Base-by-base conservation (phyloP, 2,113 vertebrate genomes). In the Melierax canorus region DNA sequence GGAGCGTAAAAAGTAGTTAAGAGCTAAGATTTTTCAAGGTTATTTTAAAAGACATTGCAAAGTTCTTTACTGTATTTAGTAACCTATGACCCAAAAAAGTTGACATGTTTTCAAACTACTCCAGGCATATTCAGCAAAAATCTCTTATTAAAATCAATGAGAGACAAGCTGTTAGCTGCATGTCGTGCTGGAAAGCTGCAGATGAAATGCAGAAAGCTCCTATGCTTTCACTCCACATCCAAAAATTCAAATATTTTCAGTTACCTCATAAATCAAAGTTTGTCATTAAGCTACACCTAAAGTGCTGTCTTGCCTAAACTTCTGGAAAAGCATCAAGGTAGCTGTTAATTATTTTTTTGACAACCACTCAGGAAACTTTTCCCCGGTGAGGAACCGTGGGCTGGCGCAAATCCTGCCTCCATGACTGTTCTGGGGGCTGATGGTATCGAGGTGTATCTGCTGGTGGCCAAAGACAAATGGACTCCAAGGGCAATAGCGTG, bases 191-290 rank as follows among this genome's bases (percentile, higher is more conserved):
- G 62, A 95, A 80, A 81, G 72, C 66, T 67, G 82, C 58, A 64
- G 67, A 64, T 69, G 55, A 88, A 90, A 79, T 38, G 38, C 46
- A 94, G 29, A 85, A 73, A 73, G 41, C 76, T 95, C 75, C 66
- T 80, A 21, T 16, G 36, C 43, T 48, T 90, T 69, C 66, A 55
- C 66, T 83, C 55, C 78, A 53, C 76, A 94, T 77, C n/a, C 94
- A 80, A 84, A 80, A 89, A 86, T 69, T 60, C 72, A 91, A 92
- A 86, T 80, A 53, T 59, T 88, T 88, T n/a, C 82, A 48, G 66
- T 81, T 86, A 43, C 66, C 58, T 90, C 76, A 81, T 96, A 92
- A 95, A 96, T 94, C 92, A 90, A 86, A 92, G 81, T 88, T 95
- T 79, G 73, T 86, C 85, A 90, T 79, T 90, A 95, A 73, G 45